Base-by-base conservation (phyloP, 2,888 invertebrate species). In the Acrobasis consociella region DNA sequence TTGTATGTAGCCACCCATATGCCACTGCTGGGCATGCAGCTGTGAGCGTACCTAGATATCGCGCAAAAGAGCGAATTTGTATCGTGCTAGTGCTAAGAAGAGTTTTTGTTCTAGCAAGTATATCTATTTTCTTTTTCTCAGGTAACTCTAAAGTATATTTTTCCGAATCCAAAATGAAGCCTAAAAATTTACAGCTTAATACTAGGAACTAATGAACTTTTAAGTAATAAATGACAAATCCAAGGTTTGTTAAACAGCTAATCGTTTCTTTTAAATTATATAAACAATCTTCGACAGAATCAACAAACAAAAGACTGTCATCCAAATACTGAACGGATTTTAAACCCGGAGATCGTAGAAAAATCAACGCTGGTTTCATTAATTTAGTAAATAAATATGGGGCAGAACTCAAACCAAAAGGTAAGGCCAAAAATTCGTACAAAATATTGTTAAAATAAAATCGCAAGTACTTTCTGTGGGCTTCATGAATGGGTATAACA, bases 1-100 rank as follows among this genome's bases (percentile, higher is more conserved):
- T 70, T 1, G 65, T 67, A 17, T 70, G 52, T 22, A 66, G 15
- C 67, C 70, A 69, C 1, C 65, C 53, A 49, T 65, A 65, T 2
- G 58, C 38, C 13, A 63, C 42, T 2, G 60, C 63, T 10, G 63
- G 62, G 10, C 61, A 63, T 22, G 63, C 65, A 1, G 64, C 64
- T 2, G 56, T 56, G 17, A 64, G 9, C 2, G 15, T 46, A 8
- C 64, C 64, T n/a, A 64, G 15, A 46, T 61, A 50, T 9, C 51
- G 7, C 16, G 64, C 64, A 15, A 64, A 61, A 15, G 50, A 17
- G 1, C 64, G 38, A 13, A 64, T 58, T 5, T 15, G 9, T 38
- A 60, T 17, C 15, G 50, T 50, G 11, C 49, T 60, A n/a, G 22
- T n/a, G 37, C 17, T 58, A 39, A 49, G 9, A 5, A 60, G 9